Conservation (phyloP, 2,797 vertebrate genomes). For the Pogonophryne albipinna region DNA sequence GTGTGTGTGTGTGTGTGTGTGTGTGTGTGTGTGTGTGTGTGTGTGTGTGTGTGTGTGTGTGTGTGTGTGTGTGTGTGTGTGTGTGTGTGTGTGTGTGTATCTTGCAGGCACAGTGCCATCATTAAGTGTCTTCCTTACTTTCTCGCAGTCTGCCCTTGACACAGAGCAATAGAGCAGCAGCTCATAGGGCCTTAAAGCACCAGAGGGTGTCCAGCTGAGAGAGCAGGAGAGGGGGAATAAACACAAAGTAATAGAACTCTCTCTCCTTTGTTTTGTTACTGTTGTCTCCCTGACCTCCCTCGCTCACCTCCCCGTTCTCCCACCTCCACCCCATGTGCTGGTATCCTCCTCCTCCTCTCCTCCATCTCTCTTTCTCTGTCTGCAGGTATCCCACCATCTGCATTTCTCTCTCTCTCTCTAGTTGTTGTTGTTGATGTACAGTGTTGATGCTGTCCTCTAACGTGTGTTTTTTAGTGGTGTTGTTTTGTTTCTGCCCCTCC, state of each 20-base stretch:
- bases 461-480: conserved; percentile 84
- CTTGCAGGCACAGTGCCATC: conserved; percentile 52
- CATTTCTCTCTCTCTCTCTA: conserved; percentile 51
- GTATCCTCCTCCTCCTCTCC: conserved; percentile 35
- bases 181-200: conserved; percentile 68
- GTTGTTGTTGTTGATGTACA: conserved; percentile 76
- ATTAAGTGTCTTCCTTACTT: conserved; percentile 76
- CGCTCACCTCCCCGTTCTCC: conserved; percentile 53
- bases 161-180: conserved; percentile 74
- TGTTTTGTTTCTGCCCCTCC: conserved; percentile 80
- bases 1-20: too few relatives aligned
- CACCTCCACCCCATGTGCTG: conserved; percentile 67
- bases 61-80: conserved; percentile 18
- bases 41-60: conserved; percentile 15
- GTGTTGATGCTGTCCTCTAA: conserved; percentile 81
- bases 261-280: conserved; percentile 61
- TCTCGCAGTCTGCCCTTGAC: conserved; percentile 80
- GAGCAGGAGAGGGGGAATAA: conserved; percentile 73
- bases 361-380: conserved; percentile 57
- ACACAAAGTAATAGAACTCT: conserved; percentile 76
- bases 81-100: conserved; percentile 26
- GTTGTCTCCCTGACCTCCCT: conserved; percentile 71
- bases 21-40: too few relatives aligned
- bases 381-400: conserved; percentile 58
- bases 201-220: conserved; percentile 72